These are phyloP conservation scores for Danio rerio DNA, from an alignment of 2,113 vertebrate species.

Conservation along the genomic window GRCz12tu NC_133187.1:24562501-24563000, in stretches of 20 bases:
- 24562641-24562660: background rate
- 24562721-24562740: constrained; percentile 9
- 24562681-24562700: constrained; percentile 11
- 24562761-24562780: background rate
- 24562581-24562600: background rate
- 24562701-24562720: constrained; percentile 12
- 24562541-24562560: too few species aligned
- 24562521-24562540: too few species aligned
- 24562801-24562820: background rate
- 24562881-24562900: background rate
- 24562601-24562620: background rate
- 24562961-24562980: constrained; percentile 12
- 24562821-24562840: background rate
- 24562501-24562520: too few species aligned
- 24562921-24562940: constrained; percentile 17
- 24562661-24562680: constrained; percentile 23
- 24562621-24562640: background rate
- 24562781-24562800: background rate
- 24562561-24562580: too few species aligned
- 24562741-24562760: background rate
- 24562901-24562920: background rate
- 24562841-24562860: constrained; percentile 8
- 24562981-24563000: constrained; percentile 16
- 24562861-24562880: background rate
- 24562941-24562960: background rate